Percentiles rank a stretch among this genome's conserved stretches.
phyloP scores from a whole-genome alignment of 2,113 vertebrate species.

The Ascaphus truei region DNA sequence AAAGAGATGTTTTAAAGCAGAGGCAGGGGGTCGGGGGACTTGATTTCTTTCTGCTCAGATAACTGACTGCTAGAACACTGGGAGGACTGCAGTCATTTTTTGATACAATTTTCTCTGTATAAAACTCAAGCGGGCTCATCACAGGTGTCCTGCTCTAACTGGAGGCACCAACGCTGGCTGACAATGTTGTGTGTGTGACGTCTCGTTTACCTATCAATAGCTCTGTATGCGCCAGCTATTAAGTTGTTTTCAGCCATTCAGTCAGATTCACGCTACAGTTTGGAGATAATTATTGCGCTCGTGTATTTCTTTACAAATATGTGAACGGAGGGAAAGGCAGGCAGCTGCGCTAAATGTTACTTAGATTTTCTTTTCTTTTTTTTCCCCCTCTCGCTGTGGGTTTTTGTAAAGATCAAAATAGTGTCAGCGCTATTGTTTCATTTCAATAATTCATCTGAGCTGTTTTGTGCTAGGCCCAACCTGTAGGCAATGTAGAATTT shows the following conservation, averaged over 20 bases:
- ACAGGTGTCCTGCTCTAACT: slow-evolving; percentile 2
- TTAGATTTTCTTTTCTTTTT: neutral
- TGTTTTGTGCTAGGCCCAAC: neutral
- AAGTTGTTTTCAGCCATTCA: neutral
- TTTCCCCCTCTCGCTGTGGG: neutral
- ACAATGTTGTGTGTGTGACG: slow-evolving; percentile 7
- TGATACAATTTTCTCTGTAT: slow-evolving; percentile 23
- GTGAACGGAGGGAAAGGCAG: neutral
- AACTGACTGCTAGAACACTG: neutral
- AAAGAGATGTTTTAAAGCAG: neutral
- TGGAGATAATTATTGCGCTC: neutral
- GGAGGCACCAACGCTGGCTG: neutral
- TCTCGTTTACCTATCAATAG: slow-evolving; percentile 17
- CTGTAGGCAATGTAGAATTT: neutral
- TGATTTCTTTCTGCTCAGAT: neutral
- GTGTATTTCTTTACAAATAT: slow-evolving; percentile 30
- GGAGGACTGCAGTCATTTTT: neutral
- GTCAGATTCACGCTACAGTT: neutral
- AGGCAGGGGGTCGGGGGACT: neutral
- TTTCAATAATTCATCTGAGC: neutral
- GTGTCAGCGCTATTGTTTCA: neutral
- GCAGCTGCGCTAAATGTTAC: neutral
- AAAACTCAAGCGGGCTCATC: slow-evolving; percentile 17
- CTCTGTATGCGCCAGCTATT: neutral
- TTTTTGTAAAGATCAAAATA: neutral